Evolutionary conservation across 2,113 vertebrate species (phyloP).

Genomic region (Equus przewalskii): DNA sequence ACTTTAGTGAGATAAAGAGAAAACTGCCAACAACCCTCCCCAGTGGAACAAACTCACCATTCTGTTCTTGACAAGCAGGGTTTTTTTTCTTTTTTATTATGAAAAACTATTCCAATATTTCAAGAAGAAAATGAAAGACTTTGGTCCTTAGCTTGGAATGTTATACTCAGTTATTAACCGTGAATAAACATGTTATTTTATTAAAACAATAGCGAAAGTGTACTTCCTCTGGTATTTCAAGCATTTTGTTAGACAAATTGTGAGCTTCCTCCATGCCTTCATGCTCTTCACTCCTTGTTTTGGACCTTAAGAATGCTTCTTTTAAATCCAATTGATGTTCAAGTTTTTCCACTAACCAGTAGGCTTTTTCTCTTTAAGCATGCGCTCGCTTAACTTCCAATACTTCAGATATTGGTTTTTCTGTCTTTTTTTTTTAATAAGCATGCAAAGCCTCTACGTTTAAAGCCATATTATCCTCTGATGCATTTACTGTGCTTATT

Average conservation of each 20-base stretch:
- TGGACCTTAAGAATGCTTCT: conserved; percentile 25
- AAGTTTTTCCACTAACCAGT: conserved; percentile 46
- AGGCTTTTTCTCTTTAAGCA: conserved; percentile 41
- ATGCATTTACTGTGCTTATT: conserved; percentile 70
- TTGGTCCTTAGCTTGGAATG: conserved; percentile 75
- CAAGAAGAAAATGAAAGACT: conserved; percentile 75
- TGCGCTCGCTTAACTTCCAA: conserved; percentile 21
- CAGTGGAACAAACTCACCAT: background rate
- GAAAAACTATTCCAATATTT: conserved; percentile 70
- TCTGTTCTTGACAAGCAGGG: conserved; percentile 34
- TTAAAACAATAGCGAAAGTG: conserved; percentile 73
- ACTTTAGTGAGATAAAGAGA: conserved; percentile 10
- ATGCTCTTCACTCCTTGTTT: conserved; percentile 61
- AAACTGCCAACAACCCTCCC: conserved; percentile 38
- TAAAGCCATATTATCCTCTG: conserved; percentile 59
- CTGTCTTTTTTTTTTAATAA: conserved; percentile 32
- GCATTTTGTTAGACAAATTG: conserved; percentile 69
- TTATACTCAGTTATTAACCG: conserved; percentile 78
- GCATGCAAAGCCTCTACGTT: conserved; percentile 47
- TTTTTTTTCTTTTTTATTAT: conserved; percentile 69
- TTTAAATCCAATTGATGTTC: conserved; percentile 46
- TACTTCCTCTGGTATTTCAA: conserved; percentile 82
- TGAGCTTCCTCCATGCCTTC: conserved; percentile 54
- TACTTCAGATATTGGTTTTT: conserved; percentile 27
- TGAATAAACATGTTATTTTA: conserved; percentile 80